Percentiles rank a stretch among this genome's conserved stretches.
Conservation (phyloP, 2,797 vertebrate genomes). For the Catostomus latipinnis region DNA sequence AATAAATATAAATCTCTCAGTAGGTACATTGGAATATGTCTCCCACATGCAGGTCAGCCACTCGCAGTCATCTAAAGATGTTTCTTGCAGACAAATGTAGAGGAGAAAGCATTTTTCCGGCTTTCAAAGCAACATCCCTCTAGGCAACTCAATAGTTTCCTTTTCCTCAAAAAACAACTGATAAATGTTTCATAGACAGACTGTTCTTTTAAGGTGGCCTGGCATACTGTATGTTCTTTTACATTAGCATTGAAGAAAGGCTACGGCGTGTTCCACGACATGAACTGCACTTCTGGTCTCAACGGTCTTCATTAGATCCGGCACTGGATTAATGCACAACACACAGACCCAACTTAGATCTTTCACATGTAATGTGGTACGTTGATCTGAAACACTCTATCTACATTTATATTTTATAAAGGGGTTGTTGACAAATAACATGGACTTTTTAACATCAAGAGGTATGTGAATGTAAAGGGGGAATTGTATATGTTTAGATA, state of each 20-base stretch:
- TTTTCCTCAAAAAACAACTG: conserved; percentile 73
- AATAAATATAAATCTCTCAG: conserved; percentile 70
- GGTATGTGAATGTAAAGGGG: background rate
- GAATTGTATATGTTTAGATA: background rate
- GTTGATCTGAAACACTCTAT: background rate
- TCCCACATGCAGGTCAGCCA: conserved; percentile 61
- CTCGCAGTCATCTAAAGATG: conserved; percentile 50
- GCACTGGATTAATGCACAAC: conserved; percentile 16
- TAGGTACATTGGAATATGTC: conserved; percentile 67
- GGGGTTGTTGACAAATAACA: background rate
- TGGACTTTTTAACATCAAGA: background rate
- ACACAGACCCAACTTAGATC: conserved; percentile 3
- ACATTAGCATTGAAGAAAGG: conserved; percentile 60
- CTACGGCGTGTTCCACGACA: conserved; percentile 33
- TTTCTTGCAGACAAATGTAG: conserved; percentile 43
- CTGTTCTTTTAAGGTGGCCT: conserved; percentile 73
- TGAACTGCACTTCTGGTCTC: conserved; percentile 56
- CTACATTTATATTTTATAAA: conserved; percentile 26
- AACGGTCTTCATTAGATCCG: conserved; percentile 31
- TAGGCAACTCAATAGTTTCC: conserved; percentile 74
- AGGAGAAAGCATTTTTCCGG: conserved; percentile 65
- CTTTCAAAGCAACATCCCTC: conserved; percentile 62
- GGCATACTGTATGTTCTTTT: conserved; percentile 65
- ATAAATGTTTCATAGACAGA: conserved; percentile 77
- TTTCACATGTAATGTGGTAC: background rate